Conservation (phyloP, 2,888 invertebrate species). For the Aplocera efformata region DNA sequence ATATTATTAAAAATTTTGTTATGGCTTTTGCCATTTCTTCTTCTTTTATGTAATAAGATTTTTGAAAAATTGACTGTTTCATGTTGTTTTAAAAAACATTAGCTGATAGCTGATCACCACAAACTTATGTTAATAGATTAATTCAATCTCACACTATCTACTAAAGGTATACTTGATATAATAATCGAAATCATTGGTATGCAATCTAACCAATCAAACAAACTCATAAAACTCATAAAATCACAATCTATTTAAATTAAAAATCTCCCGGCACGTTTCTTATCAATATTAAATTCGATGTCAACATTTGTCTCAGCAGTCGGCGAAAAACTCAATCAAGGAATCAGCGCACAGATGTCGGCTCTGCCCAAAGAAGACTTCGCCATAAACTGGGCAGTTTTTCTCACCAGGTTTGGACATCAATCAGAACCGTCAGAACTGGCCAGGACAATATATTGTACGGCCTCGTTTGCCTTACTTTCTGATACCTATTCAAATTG, state of each 20-base stretch:
- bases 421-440: constrained; percentile 17
- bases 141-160: too few relatives aligned
- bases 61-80: too few relatives aligned
- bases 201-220: too few relatives aligned
- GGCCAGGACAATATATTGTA: constrained; percentile 15
- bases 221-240: neutral
- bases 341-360: constrained; percentile 14
- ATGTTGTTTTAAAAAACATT: too few relatives aligned
- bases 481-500: constrained; percentile 17
- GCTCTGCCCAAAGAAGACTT: constrained; percentile 10
- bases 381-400: constrained; percentile 12
- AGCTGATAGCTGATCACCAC: too few relatives aligned
- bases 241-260: neutral
- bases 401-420: constrained; percentile 17
- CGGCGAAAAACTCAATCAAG: constrained; percentile 18
- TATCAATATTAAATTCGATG: constrained; percentile 14
- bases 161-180: too few relatives aligned
- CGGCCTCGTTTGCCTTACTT: constrained; percentile 14
- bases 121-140: too few relatives aligned
- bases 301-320: constrained; percentile 20
- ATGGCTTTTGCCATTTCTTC: too few relatives aligned
- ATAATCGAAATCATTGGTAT: too few relatives aligned
- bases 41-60: too few relatives aligned
- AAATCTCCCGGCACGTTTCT: neutral
- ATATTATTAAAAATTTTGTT: too few relatives aligned